Percentiles rank a stretch among this genome's conserved stretches.
These are phyloP conservation scores for Mesembrinibis cayennensis DNA, from an alignment of 2,113 vertebrate species.

Conservation along the genomic window DNA sequence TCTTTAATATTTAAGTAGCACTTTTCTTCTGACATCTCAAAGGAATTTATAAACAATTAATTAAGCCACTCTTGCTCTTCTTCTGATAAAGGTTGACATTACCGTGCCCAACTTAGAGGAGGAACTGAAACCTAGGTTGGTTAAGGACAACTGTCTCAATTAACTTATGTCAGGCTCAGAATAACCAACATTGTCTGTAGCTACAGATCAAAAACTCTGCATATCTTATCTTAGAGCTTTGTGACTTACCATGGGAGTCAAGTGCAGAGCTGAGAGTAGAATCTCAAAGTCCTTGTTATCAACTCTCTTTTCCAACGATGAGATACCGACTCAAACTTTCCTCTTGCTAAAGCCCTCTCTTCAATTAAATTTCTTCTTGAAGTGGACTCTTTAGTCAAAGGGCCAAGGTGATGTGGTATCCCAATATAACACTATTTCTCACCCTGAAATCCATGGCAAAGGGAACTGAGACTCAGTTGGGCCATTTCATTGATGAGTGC, in stretches of 20 bases:
- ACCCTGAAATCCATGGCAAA: neutral
- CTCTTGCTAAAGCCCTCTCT: neutral
- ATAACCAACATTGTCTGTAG: neutral
- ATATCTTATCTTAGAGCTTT: neutral
- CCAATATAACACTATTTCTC: neutral
- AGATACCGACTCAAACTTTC: neutral
- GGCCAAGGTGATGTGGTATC: neutral
- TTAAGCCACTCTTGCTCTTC: neutral
- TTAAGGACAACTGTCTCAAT: neutral
- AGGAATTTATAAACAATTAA: neutral
- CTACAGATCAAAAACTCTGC: neutral
- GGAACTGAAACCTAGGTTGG: neutral
- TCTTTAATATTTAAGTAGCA: neutral
- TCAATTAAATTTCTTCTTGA: neutral
- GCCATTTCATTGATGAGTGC: accelerated
- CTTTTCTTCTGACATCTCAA: neutral
- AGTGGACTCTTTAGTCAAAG: neutral
- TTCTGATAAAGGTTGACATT: neutral
- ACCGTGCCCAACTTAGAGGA: neutral
- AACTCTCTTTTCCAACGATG: neutral
- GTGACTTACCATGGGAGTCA: neutral
- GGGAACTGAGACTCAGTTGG: neutral
- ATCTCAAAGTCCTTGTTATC: neutral
- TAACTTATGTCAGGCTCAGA: neutral
- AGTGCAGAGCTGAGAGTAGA: neutral